Percentiles rank a stretch among this genome's conserved stretches.
Conservation (phyloP, 2,797 vertebrate genomes). For the Brotula barbata region DNA sequence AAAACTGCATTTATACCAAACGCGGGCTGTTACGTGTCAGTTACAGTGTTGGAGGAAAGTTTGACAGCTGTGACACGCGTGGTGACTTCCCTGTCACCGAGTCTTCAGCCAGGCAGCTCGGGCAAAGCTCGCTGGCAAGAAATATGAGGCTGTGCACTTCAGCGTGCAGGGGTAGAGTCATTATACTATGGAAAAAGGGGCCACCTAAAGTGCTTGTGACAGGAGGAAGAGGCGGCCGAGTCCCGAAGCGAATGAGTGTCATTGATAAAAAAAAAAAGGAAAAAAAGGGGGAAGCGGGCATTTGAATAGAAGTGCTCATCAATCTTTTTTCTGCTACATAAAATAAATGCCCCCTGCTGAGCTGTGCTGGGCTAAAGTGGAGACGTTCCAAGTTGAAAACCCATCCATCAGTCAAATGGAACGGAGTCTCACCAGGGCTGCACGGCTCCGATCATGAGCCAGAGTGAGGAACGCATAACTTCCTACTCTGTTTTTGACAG, state of each 20-base stretch:
- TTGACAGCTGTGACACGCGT: slow-evolving; percentile 28
- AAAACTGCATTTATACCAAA: slow-evolving; percentile 17
- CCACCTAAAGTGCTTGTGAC: slow-evolving; percentile 53
- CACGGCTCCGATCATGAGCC: slow-evolving; percentile 17
- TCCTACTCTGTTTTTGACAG: slow-evolving; percentile 3
- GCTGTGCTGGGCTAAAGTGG: slow-evolving; percentile 27
- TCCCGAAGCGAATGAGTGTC: slow-evolving; percentile 26
- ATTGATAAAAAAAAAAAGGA: slow-evolving; percentile 32
- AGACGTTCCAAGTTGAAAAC: slow-evolving; percentile 32
- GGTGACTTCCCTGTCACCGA: slow-evolving; percentile 36
- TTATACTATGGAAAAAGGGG: slow-evolving; percentile 28
- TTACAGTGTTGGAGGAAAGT: slow-evolving; percentile 7
- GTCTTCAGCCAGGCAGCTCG: slow-evolving; percentile 23
- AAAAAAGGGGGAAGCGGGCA: too few relatives aligned
- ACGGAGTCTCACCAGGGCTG: slow-evolving; percentile 25
- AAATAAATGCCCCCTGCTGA: slow-evolving; percentile 38
- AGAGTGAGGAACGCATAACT: not conserved
- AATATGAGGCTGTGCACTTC: slow-evolving; percentile 20
- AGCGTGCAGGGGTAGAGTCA: slow-evolving; percentile 41
- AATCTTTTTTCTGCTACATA: slow-evolving; percentile 37
- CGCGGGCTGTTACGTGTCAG: slow-evolving; percentile 34
- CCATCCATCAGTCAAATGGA: slow-evolving; percentile 50
- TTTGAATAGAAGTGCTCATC: slow-evolving; percentile 22
- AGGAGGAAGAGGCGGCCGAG: slow-evolving; percentile 41
- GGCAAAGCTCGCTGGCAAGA: slow-evolving; percentile 29